Percentiles rank a stretch among this genome's conserved stretches.
These are phyloP conservation scores for Onchidella celtica DNA, from an alignment of 2,888 invertebrate genomes.

Conservation along the genomic window DNA sequence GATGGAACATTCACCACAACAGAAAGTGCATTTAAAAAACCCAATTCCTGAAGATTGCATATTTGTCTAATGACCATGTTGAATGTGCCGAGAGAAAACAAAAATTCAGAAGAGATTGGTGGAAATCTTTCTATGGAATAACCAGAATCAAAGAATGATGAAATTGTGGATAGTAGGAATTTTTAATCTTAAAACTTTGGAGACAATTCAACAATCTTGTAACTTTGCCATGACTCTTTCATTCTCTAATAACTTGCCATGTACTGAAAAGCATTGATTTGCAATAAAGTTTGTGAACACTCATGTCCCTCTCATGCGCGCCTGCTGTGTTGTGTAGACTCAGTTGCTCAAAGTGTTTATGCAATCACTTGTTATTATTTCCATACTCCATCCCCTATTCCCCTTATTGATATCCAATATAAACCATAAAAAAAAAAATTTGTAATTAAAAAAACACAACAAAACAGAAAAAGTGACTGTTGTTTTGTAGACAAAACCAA, in stretches of 20 bases:
- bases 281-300: not conserved
- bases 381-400: not conserved
- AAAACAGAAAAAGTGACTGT: too few species aligned
- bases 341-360: constrained; percentile 27
- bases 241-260: not conserved
- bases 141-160: too few species aligned
- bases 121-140: too few species aligned
- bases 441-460: too few species aligned
- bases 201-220: not conserved
- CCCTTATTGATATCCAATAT: too few species aligned
- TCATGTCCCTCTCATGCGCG: not conserved
- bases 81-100: too few species aligned
- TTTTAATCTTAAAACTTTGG: not conserved
- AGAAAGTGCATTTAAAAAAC: too few species aligned
- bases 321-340: not conserved
- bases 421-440: too few species aligned
- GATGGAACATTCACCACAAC: too few species aligned
- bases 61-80: too few species aligned
- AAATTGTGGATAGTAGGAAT: not conserved
- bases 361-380: not conserved
- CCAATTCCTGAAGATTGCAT: too few species aligned
- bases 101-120: not conserved
- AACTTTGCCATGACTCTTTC: not conserved
- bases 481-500: too few species aligned
- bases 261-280: not conserved